Conservation (phyloP, 2,797 vertebrate species). For the Melanotaenia trifasciata region DNA sequence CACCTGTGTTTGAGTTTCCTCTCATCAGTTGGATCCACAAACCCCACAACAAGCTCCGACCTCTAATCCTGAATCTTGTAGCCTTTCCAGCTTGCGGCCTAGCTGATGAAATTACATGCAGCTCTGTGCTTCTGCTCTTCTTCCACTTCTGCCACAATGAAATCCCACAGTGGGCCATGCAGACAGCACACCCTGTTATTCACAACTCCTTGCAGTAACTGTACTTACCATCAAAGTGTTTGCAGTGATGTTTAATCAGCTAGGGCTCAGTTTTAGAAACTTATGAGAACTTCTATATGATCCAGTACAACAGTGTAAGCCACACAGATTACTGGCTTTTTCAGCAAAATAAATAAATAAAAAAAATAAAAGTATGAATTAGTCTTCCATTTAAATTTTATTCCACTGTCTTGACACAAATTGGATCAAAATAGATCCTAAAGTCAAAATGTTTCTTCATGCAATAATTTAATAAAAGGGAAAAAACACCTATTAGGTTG, state of each 20-base stretch:
- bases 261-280: conserved; percentile 1
- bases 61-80: conserved; percentile 71
- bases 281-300: background rate
- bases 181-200: conserved; percentile 55
- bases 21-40: conserved; percentile 48
- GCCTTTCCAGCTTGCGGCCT: conserved; percentile 44
- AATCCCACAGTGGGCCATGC: conserved; percentile 42
- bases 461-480: too few species aligned
- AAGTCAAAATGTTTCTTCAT: background rate
- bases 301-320: background rate
- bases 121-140: conserved; percentile 35
- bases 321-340: background rate
- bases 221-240: conserved; percentile 51
- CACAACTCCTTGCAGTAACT: conserved; percentile 18
- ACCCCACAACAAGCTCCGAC: conserved; percentile 40
- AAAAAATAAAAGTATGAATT: background rate
- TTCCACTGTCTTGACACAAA: background rate
- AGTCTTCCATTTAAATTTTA: background rate
- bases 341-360: background rate
- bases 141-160: conserved; percentile 38
- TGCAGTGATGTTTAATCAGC: conserved; percentile 47
- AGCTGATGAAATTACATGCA: conserved; percentile 13
- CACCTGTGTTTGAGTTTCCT: conserved; percentile 22
- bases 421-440: background rate
- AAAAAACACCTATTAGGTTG: too few species aligned